Evolutionary conservation across 2,888 invertebrate genomes (phyloP).

Genomic region (Andricus quercusramuli): DNA sequence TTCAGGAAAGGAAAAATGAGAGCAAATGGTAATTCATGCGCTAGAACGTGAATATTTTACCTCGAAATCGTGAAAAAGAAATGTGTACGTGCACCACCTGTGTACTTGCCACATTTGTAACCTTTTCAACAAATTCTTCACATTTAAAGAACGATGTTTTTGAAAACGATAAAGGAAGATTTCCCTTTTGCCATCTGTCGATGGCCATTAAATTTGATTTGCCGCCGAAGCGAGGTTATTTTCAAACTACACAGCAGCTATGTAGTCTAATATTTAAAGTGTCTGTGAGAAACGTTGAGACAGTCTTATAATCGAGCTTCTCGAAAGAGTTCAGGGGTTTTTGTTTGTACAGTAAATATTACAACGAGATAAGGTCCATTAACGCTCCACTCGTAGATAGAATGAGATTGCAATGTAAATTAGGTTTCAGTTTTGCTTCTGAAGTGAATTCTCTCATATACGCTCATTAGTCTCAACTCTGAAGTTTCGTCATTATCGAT

Average conservation of each 20-base stretch:
- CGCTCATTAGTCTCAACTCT: neutral
- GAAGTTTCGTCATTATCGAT: neutral
- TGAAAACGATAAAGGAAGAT: neutral
- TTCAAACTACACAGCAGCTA: neutral
- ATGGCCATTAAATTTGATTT: constrained; percentile 2
- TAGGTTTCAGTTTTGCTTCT: constrained; percentile 28
- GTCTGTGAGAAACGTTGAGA: neutral
- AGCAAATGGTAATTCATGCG: too few relatives aligned
- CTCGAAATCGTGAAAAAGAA: too few relatives aligned
- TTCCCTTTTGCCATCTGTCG: neutral
- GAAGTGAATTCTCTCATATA: constrained; percentile 7
- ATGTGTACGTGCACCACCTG: too few relatives aligned
- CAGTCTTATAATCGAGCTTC: constrained; percentile 20
- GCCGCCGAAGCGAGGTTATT: neutral
- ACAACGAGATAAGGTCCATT: constrained; percentile 32
- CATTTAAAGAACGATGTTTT: neutral
- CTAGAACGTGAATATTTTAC: too few relatives aligned
- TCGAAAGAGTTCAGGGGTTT: constrained; percentile 16
- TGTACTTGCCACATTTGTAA: too few relatives aligned
- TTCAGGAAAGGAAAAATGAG: too few relatives aligned
- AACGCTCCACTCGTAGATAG: constrained; percentile 11
- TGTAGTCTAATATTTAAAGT: neutral
- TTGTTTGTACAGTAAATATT: constrained; percentile 33
- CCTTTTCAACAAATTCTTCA: too few relatives aligned
- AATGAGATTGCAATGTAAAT: constrained; percentile 39